Conservation (phyloP, 2,888 invertebrate species). For the Pristionchus exspectatus region DNA sequence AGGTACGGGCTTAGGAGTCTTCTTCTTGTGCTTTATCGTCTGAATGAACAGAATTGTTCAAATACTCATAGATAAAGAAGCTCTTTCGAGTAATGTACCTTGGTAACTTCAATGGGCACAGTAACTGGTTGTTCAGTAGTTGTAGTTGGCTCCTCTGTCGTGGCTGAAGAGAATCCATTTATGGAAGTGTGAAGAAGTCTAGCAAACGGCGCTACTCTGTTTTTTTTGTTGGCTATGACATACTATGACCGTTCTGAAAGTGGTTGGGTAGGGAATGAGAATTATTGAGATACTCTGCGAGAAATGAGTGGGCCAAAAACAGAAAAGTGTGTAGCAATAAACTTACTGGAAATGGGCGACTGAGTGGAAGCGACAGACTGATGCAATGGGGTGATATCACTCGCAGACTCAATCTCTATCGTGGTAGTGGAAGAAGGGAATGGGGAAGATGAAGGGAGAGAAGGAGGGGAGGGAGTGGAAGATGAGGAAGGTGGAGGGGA, state of each 20-base stretch:
- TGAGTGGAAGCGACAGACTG: background rate
- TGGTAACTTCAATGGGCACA: background rate
- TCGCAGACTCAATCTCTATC: background rate
- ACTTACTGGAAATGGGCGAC: background rate
- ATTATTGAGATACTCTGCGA: background rate
- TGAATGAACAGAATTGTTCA: background rate
- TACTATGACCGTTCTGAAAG: background rate
- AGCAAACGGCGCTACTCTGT: background rate
- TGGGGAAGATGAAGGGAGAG: background rate
- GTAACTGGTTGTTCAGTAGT: conserved; percentile 14
- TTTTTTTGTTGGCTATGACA: no score
- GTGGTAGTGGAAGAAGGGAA: background rate
- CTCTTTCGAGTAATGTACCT: background rate
- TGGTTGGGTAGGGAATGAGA: background rate
- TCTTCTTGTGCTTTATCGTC: conserved; percentile 25
- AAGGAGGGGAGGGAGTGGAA: background rate
- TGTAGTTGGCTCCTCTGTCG: background rate
- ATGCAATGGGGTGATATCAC: background rate
- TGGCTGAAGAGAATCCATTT: background rate
- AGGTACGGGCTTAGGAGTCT: no score
- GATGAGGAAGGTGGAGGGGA: background rate
- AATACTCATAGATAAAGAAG: background rate
- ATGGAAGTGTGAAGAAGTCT: no score
- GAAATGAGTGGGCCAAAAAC: background rate
- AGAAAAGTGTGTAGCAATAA: background rate